A percentile compares a stretch with the other conserved stretches of the same genome.
phyloP scores from a whole-genome alignment of 2,888 invertebrate genomes.

The Amorpha juglandis region DNA sequence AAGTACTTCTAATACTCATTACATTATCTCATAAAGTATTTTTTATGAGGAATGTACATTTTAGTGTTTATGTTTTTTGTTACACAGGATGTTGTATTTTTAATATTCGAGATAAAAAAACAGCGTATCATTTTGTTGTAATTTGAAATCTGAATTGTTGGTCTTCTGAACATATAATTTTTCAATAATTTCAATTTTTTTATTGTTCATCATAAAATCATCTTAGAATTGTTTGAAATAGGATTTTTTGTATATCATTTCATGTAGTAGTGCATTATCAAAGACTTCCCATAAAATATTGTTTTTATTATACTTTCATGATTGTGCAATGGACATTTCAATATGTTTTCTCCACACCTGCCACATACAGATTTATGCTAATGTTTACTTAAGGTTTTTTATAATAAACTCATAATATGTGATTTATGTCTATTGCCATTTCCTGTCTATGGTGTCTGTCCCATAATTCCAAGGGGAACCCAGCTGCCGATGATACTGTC shows the following conservation, averaged over 20 bases:
- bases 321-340: not conserved
- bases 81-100: constrained; percentile 1
- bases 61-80: not conserved
- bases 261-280: too few relatives aligned
- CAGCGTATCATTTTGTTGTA: too few relatives aligned
- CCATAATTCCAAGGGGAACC: constrained; percentile 37
- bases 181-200: too few relatives aligned
- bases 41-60: constrained; percentile 19
- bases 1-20: not conserved
- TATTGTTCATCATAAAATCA: too few relatives aligned
- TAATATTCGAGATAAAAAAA: not conserved
- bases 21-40: constrained; percentile 12
- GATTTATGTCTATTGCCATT: constrained; percentile 36
- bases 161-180: too few relatives aligned
- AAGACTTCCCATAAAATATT: not conserved
- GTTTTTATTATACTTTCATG: not conserved
- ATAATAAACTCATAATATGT: not conserved
- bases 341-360: not conserved
- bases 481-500: constrained; percentile 44
- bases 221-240: too few relatives aligned
- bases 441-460: constrained; percentile 36
- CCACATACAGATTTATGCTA: not conserved
- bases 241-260: too few relatives aligned
- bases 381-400: not conserved
- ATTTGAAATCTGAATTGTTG: too few relatives aligned